Conservation (phyloP, 2,113 vertebrate species). For the Telmatochromis sp. region DNA sequence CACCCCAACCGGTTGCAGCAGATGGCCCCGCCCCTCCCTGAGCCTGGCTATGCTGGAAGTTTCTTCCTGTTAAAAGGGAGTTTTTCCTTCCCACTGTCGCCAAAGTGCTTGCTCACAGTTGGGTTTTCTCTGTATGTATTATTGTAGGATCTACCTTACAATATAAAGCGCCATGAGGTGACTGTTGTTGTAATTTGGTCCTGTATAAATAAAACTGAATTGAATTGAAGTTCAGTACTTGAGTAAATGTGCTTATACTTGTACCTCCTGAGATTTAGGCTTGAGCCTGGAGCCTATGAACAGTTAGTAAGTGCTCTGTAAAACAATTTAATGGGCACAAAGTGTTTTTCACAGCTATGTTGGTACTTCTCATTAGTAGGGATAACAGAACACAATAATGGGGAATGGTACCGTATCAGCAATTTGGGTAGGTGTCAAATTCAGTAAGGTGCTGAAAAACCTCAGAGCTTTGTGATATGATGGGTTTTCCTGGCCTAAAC, state of each 20-base stretch:
- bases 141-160: not conserved
- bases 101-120: not conserved
- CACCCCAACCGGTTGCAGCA: not conserved
- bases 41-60: not conserved
- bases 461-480: not conserved
- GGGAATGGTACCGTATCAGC: not conserved
- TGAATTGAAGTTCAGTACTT: not conserved
- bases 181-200: not conserved
- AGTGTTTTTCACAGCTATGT: not conserved
- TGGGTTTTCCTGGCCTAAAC: not conserved
- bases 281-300: not conserved
- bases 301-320: not conserved
- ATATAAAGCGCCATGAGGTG: rapidly evolving
- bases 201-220: not conserved
- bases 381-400: not conserved
- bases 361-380: not conserved
- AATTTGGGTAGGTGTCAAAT: not conserved
- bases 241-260: not conserved
- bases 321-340: not conserved
- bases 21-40: not conserved
- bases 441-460: not conserved
- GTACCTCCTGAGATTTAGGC: not conserved
- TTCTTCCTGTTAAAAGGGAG: not conserved
- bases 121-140: not conserved
- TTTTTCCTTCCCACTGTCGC: not conserved